phyloP scores from a whole-genome alignment of 2,797 vertebrate genomes.

The Luscinia megarhynchos region DNA sequence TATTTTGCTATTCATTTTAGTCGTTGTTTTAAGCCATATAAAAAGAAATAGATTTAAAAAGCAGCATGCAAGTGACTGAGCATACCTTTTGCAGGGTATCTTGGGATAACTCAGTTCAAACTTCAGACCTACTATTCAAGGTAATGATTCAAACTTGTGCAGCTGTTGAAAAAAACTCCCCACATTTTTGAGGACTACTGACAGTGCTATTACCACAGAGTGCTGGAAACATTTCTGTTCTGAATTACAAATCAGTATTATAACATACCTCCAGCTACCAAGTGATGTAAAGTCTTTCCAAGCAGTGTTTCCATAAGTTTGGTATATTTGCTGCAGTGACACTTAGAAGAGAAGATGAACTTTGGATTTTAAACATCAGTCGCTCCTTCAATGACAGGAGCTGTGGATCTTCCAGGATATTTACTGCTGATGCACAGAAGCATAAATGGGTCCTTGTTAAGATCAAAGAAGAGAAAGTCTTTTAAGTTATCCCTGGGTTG shows the following conservation, averaged over 20 bases:
- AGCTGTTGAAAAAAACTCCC: background rate
- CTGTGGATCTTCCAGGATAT: background rate
- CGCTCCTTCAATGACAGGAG: background rate
- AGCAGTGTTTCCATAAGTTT: background rate
- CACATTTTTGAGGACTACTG: background rate
- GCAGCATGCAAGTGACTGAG: accelerated
- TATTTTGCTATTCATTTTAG: background rate
- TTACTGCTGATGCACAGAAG: background rate
- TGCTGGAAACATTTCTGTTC: background rate
- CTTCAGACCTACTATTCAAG: background rate
- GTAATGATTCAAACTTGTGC: background rate
- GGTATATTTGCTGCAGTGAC: background rate
- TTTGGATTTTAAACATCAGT: background rate
- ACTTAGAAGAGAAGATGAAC: background rate
- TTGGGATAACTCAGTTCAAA: background rate
- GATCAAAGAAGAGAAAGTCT: background rate
- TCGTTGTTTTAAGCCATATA: background rate
- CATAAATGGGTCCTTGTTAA: background rate
- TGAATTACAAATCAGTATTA: background rate
- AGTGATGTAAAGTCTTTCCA: background rate
- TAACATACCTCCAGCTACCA: background rate
- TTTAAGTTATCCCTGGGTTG: background rate
- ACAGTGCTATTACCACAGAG: background rate
- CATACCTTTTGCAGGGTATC: background rate
- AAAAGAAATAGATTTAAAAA: background rate